Evolutionary conservation across 2,888 invertebrate genomes (phyloP).

Genomic region (Rhogogaster chlorosoma): DNA sequence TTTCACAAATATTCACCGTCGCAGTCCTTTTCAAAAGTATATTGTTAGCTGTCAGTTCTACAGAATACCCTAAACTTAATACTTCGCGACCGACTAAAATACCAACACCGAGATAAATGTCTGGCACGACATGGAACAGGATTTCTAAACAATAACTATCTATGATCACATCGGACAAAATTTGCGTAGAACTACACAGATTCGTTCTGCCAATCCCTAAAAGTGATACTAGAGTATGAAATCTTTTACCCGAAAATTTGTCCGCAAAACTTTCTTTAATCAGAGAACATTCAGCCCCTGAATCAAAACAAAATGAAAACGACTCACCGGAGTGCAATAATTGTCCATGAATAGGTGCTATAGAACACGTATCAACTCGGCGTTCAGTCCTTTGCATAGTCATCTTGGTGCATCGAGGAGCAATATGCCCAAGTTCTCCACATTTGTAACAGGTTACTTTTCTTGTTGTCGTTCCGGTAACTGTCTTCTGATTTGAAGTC

Average conservation of each 20-base stretch:
- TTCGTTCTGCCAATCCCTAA: not conserved
- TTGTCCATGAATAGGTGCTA: not conserved
- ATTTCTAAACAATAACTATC: not conserved
- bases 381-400: not conserved
- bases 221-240: slow-evolving; percentile 12
- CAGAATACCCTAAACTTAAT: not conserved
- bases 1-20: not conserved
- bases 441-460: no score
- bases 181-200: not conserved
- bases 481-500: no score
- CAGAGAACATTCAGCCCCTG: not conserved
- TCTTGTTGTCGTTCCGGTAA: no score
- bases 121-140: not conserved
- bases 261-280: slow-evolving; percentile 7
- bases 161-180: not conserved
- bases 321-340: not conserved
- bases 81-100: not conserved
- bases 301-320: slow-evolving; percentile 21
- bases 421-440: no score
- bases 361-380: not conserved
- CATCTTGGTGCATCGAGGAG: not conserved
- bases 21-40: not conserved
- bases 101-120: not conserved
- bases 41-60: not conserved
- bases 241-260: slow-evolving; percentile 41